A percentile compares a stretch with the other conserved stretches of the same genome.
phyloP scores from a whole-genome alignment of 2,888 invertebrate species.

The Drosophila stalkeri region DNA sequence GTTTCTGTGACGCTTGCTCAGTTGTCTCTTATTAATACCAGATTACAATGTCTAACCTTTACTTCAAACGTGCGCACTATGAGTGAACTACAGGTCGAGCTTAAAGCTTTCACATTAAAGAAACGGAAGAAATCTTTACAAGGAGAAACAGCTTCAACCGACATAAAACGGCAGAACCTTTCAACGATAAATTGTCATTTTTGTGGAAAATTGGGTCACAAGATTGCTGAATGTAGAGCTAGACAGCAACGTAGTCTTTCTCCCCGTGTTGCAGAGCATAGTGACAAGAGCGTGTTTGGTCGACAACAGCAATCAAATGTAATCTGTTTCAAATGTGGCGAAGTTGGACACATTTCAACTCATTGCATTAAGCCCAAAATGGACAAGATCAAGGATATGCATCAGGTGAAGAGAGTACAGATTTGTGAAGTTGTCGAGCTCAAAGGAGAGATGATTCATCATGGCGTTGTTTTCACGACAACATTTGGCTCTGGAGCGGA shows the following conservation, averaged over 20 bases:
- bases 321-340: not conserved
- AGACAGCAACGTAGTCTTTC: not conserved
- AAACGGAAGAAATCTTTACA: not conserved
- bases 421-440: not conserved
- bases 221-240: not conserved
- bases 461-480: not conserved
- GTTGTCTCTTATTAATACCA: slow-evolving; percentile 26
- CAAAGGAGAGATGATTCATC: not conserved
- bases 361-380: not conserved
- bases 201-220: not conserved
- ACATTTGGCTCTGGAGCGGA: not conserved
- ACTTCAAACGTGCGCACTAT: slow-evolving; percentile 9
- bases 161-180: not conserved
- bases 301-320: not conserved
- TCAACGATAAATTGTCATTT: not conserved
- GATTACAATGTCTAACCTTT: slow-evolving; percentile 22
- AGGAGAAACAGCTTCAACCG: not conserved
- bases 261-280: not conserved
- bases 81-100: not conserved
- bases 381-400: not conserved
- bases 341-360: not conserved
- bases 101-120: not conserved
- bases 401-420: not conserved
- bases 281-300: not conserved
- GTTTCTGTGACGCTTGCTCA: slow-evolving; percentile 30